A percentile compares a stretch with the other conserved stretches of the same genome.
phyloP scores from a whole-genome alignment of 1,140 invertebrate genomes.

The Hetaerina americana region DNA sequence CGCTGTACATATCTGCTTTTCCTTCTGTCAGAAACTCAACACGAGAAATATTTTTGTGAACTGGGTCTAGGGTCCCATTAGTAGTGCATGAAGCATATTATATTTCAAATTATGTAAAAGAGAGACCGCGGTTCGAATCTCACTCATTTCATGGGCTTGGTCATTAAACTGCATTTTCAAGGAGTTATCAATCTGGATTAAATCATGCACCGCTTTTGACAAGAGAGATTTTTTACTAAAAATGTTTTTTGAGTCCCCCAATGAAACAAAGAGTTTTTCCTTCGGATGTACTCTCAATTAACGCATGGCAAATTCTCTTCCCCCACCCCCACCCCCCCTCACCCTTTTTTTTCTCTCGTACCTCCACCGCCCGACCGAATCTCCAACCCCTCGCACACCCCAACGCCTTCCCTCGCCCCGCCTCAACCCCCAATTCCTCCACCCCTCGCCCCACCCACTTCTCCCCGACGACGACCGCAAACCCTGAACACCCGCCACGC shows the following conservation, averaged over 20 bases:
- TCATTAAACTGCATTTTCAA: neutral
- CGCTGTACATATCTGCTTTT: neutral
- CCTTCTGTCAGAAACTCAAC: neutral
- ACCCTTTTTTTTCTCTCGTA: no score
- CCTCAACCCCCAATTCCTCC: no score
- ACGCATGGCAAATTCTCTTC: neutral
- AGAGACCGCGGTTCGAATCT: neutral
- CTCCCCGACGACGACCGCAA: no score
- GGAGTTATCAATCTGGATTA: neutral
- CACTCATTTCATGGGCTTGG: neutral
- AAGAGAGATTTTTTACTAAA: no score
- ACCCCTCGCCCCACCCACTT: no score
- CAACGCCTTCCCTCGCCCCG: no score
- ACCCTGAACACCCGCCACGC: constrained; percentile 7
- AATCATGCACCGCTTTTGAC: neutral
- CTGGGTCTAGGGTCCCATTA: neutral
- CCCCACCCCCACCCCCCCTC: neutral
- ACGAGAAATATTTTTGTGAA: no score
- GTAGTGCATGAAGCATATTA: neutral
- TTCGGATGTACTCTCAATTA: neutral
- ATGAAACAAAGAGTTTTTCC: neutral
- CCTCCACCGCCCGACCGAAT: no score
- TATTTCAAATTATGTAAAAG: no score
- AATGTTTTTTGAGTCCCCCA: neutral
- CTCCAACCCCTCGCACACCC: no score